A percentile compares a stretch with the other conserved stretches of the same genome.
phyloP scores from a whole-genome alignment of 1,140 invertebrate species.

The Cotesia chilonis region DNA sequence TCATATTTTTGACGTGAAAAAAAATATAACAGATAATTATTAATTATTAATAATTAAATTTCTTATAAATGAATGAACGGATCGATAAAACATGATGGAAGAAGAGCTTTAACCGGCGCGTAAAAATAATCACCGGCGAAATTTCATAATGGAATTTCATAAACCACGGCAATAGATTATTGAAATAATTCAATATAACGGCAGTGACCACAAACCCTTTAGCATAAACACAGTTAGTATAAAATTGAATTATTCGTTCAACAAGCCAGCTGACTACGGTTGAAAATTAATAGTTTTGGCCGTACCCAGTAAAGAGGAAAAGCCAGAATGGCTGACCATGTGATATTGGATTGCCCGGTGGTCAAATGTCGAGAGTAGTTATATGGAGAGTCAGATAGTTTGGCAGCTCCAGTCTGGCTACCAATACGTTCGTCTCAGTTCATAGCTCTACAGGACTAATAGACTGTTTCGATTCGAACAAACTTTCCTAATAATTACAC shows the following conservation, averaged over 20 bases:
- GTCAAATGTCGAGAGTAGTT: slow-evolving; percentile 4
- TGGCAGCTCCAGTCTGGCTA: slow-evolving; percentile 44
- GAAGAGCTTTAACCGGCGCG: no score
- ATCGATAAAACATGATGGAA: no score
- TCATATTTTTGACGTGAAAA: no score
- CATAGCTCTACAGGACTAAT: slow-evolving; percentile 50
- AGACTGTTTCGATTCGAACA: slow-evolving; percentile 48
- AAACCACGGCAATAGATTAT: not conserved
- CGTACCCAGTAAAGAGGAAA: slow-evolving; percentile 45
- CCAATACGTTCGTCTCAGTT: slow-evolving; percentile 46
- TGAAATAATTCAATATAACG: not conserved
- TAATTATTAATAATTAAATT: no score
- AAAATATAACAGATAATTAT: no score
- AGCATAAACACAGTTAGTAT: slow-evolving; percentile 5
- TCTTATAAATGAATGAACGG: no score
- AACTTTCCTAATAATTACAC: slow-evolving; percentile 55
- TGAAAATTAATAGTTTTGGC: slow-evolving; percentile 61
- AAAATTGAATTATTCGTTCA: slow-evolving; percentile 35
- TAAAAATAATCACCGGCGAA: no score
- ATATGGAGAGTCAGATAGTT: slow-evolving; percentile 7
- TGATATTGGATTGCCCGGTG: slow-evolving; percentile 54
- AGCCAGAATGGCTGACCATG: slow-evolving; percentile 40
- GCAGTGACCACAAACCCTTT: slow-evolving; percentile 5
- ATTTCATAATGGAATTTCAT: not conserved
- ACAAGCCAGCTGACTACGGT: slow-evolving; percentile 43